A percentile compares a stretch with the other conserved stretches of the same genome.
phyloP scores from a whole-genome alignment of 2,888 invertebrate genomes.

The Drosophila rubida region DNA sequence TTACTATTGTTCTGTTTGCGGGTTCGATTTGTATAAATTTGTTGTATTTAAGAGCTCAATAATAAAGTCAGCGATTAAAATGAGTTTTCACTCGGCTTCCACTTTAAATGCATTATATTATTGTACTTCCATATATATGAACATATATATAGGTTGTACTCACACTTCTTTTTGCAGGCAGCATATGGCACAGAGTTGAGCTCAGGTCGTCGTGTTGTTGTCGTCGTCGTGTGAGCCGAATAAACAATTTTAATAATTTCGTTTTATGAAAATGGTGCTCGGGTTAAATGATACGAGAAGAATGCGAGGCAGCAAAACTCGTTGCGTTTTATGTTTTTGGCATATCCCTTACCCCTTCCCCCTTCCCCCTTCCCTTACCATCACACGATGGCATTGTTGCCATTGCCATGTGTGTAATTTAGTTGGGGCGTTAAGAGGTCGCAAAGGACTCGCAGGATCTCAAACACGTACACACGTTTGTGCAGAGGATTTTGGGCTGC shows the following conservation, averaged over 20 bases:
- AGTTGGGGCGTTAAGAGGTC: conserved; percentile 31
- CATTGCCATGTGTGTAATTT: conserved; percentile 45
- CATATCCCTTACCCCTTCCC: conserved; percentile 20
- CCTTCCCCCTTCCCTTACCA: background rate
- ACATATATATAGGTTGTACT: conserved; percentile 1
- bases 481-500: background rate
- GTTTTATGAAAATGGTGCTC: conserved; percentile 82
- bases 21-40: conserved; percentile 42
- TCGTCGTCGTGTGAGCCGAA: conserved; percentile 53
- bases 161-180: background rate
- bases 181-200: conserved; percentile 27
- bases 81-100: background rate
- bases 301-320: conserved; percentile 69
- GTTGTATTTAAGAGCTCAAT: conserved; percentile 29
- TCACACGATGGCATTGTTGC: conserved; percentile 28
- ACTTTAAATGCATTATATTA: conserved; percentile 7
- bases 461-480: background rate
- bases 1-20: background rate
- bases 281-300: conserved; percentile 80
- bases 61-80: conserved; percentile 29
- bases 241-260: conserved; percentile 83
- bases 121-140: background rate
- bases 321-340: conserved; percentile 70
- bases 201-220: conserved; percentile 32
- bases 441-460: conserved; percentile 10